These are phyloP conservation scores for Synodontis membranacea DNA, from an alignment of 2,113 vertebrate species.

Conservation along the genomic window DNA sequence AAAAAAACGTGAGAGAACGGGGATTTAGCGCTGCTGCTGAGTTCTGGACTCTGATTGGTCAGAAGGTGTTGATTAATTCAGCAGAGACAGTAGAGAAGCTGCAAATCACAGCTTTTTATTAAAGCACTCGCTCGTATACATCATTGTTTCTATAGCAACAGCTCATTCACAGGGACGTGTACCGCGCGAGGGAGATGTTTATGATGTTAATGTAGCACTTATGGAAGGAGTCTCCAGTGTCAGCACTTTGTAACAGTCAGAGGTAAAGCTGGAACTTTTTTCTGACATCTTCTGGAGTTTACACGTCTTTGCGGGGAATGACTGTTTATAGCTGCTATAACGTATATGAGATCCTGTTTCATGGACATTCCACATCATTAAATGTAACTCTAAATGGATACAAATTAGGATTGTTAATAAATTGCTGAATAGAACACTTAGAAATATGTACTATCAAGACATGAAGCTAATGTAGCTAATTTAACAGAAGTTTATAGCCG, in stretches of 20 bases:
- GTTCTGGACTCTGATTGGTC: not conserved
- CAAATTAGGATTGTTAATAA: too few species aligned
- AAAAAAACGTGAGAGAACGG: not conserved
- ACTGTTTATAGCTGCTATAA: not conserved
- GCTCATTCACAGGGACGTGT: not conserved
- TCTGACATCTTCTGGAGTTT: too few species aligned
- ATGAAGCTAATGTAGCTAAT: not conserved
- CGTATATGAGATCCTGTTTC: not conserved
- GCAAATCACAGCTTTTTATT: too few species aligned
- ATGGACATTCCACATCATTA: too few species aligned
- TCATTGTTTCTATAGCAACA: not conserved
- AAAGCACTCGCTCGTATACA: not conserved
- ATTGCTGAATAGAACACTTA: not conserved
- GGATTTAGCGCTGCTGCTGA: too few species aligned
- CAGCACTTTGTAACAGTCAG: too few species aligned
- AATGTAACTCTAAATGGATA: too few species aligned
- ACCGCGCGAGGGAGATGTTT: too few species aligned
- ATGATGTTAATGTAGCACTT: too few species aligned
- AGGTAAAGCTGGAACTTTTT: too few species aligned
- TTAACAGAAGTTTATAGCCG: not conserved
- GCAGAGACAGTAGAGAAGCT: too few species aligned
- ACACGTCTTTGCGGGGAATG: not conserved
- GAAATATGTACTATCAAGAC: not conserved
- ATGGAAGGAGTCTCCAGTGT: too few species aligned
- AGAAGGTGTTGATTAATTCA: not conserved